Evolutionary conservation across 2,113 vertebrate genomes (phyloP).

Genomic region (Oxygymnocypris stewartii): DNA sequence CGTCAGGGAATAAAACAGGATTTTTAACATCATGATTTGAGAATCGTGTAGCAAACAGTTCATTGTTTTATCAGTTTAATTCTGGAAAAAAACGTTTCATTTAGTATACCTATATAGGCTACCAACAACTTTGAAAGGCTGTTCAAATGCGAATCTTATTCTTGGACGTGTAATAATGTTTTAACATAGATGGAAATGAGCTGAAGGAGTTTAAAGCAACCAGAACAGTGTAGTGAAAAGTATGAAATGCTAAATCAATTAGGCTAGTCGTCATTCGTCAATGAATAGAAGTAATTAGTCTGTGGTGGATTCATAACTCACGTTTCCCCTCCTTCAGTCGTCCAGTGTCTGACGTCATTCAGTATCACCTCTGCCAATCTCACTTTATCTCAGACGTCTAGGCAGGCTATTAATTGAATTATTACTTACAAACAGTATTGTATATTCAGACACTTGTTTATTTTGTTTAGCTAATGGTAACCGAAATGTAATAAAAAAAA

Average conservation of each 20-base stretch:
- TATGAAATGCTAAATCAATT: conserved; percentile 2
- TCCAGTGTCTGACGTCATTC: not conserved
- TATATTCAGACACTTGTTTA: not conserved
- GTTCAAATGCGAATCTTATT: not conserved
- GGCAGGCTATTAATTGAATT: not conserved
- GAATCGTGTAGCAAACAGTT: not conserved
- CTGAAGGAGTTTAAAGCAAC: no score
- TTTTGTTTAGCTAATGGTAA: conserved; percentile 5
- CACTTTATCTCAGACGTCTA: not conserved
- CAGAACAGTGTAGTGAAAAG: not conserved
- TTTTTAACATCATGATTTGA: not conserved
- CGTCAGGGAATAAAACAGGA: not conserved
- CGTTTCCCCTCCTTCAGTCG: not conserved
- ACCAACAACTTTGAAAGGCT: not conserved
- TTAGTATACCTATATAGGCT: not conserved
- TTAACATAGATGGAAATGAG: not conserved
- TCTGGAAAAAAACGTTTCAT: not conserved
- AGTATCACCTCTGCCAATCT: not conserved
- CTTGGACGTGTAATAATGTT: not conserved
- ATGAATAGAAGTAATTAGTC: not conserved
- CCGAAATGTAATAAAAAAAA: no score
- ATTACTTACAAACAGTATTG: conserved; percentile 1
- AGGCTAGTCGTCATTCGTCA: not conserved
- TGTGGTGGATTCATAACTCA: not conserved
- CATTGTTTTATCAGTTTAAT: not conserved